Percentiles rank a stretch among this genome's conserved stretches.
Evolutionary conservation across 2,113 vertebrate species (phyloP).

Genomic region (Pseudorhombus dupliciocellatus): DNA sequence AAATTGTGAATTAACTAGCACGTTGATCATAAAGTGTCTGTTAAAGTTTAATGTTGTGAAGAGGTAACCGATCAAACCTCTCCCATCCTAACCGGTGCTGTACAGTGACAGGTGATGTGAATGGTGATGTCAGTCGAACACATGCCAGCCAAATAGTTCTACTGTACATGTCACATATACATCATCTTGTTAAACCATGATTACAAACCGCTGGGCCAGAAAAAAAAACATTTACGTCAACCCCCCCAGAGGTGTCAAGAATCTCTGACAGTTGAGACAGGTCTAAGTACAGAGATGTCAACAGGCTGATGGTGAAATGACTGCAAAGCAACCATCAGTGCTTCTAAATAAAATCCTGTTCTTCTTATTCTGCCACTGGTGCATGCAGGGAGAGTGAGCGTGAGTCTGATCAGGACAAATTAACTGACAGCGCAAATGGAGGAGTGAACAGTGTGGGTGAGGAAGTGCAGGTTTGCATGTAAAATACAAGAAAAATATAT

Average conservation of each 20-base stretch:
- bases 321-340: background rate
- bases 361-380: background rate
- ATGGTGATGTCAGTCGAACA: background rate
- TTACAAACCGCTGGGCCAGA: background rate
- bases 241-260: background rate
- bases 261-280: background rate
- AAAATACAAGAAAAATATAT: background rate
- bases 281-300: background rate
- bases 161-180: background rate
- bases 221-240: background rate
- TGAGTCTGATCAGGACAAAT: background rate
- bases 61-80: background rate
- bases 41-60: too few relatives aligned
- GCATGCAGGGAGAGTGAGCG: background rate
- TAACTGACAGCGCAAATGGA: background rate
- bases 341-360: background rate
- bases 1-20: too few relatives aligned
- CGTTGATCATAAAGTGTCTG: too few relatives aligned
- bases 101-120: background rate
- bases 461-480: background rate
- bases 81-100: too few relatives aligned
- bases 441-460: background rate
- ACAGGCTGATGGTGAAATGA: constrained; percentile 1
- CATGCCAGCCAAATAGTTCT: background rate
- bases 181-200: background rate